Evolutionary conservation across 2,888 invertebrate genomes (phyloP).

Genomic region (Conistra vaccinii): DNA sequence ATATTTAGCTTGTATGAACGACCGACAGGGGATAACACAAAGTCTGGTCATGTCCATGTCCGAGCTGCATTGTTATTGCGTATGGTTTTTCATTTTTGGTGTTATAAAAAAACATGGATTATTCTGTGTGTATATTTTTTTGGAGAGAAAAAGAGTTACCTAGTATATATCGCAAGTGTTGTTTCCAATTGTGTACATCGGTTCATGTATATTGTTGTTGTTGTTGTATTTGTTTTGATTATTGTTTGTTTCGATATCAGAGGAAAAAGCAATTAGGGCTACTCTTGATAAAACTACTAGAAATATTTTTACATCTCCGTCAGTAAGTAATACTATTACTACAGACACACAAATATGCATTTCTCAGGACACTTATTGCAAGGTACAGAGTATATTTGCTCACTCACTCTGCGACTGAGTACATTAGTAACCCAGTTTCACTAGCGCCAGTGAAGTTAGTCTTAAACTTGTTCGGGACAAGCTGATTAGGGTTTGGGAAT

Average conservation of each 20-base stretch:
- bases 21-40: constrained; percentile 21
- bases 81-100: background rate
- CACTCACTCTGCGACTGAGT: constrained; percentile 38
- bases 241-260: background rate
- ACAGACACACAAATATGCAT: constrained; percentile 11
- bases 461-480: constrained; percentile 49
- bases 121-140: background rate
- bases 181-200: background rate
- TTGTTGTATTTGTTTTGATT: too few relatives aligned
- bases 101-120: background rate
- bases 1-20: constrained; percentile 44
- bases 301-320: background rate
- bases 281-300: constrained; percentile 1
- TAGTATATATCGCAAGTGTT: background rate
- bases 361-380: constrained; percentile 18
- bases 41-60: constrained; percentile 21
- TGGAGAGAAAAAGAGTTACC: background rate
- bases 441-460: constrained; percentile 48
- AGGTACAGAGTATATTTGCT: constrained; percentile 42
- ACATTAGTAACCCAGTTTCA: constrained; percentile 58
- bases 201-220: too few relatives aligned
- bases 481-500: too few relatives aligned
- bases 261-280: background rate
- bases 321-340: constrained; percentile 43
- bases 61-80: constrained; percentile 41